These are phyloP conservation scores for Penaeus monodon DNA, from an alignment of 2,888 invertebrate genomes.

Conservation along the genomic window DNA sequence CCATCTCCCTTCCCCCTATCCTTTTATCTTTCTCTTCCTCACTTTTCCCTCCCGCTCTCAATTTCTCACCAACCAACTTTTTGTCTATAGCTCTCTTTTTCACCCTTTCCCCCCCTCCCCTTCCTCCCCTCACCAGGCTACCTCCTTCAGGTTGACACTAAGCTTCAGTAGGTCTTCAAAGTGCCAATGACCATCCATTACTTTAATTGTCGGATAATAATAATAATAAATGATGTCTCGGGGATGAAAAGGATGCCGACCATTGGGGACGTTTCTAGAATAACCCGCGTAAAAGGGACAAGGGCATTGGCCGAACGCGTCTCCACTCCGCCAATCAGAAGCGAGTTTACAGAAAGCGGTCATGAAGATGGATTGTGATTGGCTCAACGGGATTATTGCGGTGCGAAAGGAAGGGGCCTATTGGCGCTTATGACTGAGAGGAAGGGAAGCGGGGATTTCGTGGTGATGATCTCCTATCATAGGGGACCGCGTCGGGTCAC, in stretches of 20 bases:
- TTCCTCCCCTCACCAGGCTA: neutral
- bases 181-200: neutral
- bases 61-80: neutral
- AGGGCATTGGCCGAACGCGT: neutral
- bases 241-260: conserved; percentile 14
- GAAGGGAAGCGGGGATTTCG: conserved; percentile 33
- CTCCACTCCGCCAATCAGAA: conserved; percentile 18
- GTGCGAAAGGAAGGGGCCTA: conserved; percentile 39
- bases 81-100: neutral
- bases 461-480: conserved; percentile 12
- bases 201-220: conserved; percentile 15
- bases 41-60: neutral
- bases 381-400: conserved; percentile 35
- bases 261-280: neutral
- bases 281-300: conserved; percentile 9
- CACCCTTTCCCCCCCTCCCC: neutral
- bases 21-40: neutral
- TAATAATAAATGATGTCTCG: neutral
- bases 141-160: neutral
- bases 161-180: neutral
- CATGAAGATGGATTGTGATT: conserved; percentile 29
- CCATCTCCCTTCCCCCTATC: neutral
- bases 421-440: conserved; percentile 24
- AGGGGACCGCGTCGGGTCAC: neutral
- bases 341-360: conserved; percentile 27